Conservation (phyloP, 2,888 invertebrate species). For the Herminia tarsipennalis region DNA sequence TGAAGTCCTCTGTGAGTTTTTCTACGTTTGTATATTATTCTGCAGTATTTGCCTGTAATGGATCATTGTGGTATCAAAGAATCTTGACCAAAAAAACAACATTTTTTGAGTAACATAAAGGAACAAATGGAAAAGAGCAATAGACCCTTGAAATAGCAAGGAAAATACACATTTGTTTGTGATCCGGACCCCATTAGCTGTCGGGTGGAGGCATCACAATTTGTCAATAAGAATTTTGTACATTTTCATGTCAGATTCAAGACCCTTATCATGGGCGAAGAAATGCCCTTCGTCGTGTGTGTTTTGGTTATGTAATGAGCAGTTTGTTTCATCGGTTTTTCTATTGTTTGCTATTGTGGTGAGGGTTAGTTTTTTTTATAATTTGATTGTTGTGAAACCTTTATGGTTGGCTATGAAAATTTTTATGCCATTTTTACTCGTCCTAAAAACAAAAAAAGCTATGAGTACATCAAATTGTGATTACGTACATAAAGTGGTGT, state of each 20-base stretch:
- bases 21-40: too few relatives aligned
- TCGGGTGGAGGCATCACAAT: constrained; percentile 6
- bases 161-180: constrained; percentile 27
- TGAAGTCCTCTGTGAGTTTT: too few relatives aligned
- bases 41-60: too few relatives aligned
- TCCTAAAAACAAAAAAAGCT: too few relatives aligned
- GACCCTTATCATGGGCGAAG: constrained; percentile 10
- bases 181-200: constrained; percentile 23
- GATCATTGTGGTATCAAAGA: neutral
- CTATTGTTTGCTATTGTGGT: too few relatives aligned
- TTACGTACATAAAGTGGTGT: too few relatives aligned
- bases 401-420: too few relatives aligned
- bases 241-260: constrained; percentile 21
- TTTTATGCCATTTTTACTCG: too few relatives aligned
- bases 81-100: neutral
- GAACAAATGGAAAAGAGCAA: constrained; percentile 13
- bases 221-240: constrained; percentile 16
- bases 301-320: neutral
- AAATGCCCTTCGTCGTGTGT: neutral
- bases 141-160: constrained; percentile 8
- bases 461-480: too few relatives aligned
- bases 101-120: constrained; percentile 13
- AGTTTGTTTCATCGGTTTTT: too few relatives aligned
- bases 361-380: too few relatives aligned
- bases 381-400: too few relatives aligned